Base-by-base conservation (phyloP, 2,888 invertebrate species). In the Yponomeuta plumbellus region DNA sequence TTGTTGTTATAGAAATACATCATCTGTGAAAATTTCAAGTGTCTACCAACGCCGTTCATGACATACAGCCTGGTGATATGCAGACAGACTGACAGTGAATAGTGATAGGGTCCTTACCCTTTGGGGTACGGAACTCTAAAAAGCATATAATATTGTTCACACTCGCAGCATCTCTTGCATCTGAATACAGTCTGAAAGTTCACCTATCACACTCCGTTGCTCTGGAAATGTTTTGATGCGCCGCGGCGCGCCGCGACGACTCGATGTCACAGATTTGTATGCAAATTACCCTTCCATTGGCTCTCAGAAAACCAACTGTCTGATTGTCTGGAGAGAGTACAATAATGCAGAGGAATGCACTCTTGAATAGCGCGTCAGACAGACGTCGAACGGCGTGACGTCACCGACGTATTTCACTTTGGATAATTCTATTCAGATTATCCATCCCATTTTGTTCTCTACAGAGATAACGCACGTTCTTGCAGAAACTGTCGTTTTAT, bases 131-230 rank as follows among this genome's bases (percentile, higher is more conserved):
- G n/a, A n/a, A n/a, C n/a, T n/a, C n/a, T n/a, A n/a, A n/a, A n/a
- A n/a, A n/a, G n/a, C n/a, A n/a, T n/a, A n/a, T n/a, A n/a, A n/a
- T n/a, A n/a, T n/a, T n/a, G n/a, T n/a, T n/a, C n/a, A n/a, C n/a
- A n/a, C n/a, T 8, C 34, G 8, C 34, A 34, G 34, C 34, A 34
- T 52, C 1, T 13, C 17, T 52, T 52, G 5, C 5, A 13, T 52
- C 13, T 4, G 66, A 64, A 69, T 68, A 70, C 70, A 66, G 68
- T 69, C 70, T 71, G 71, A 74, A 69, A 69, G 69, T 70, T 73
- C 67, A 68, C 66, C 70, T 72, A 67, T 66, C 66, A 67, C 67
- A 66, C 67, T 70, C 66, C 64, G 66, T 65, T 67, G 68, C 69
- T 57, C 62, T 39, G 64, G 58, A 70, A 69, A 69, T 66, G 67